phyloP scores from a whole-genome alignment of 2,888 invertebrate species.

The Encarsia formosa region DNA sequence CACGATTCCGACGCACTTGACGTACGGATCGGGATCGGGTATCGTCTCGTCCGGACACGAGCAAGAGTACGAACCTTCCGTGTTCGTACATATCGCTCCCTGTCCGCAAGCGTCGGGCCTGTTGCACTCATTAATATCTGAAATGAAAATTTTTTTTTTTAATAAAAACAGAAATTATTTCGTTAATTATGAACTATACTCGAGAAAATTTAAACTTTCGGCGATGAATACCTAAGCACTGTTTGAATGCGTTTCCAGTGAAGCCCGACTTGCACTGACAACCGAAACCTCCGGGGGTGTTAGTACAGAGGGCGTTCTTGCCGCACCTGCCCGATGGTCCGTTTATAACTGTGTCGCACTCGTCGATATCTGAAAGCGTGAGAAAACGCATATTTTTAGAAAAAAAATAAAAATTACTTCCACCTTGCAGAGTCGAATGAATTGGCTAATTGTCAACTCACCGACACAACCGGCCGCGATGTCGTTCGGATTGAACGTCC shows the following conservation, averaged over 20 bases:
- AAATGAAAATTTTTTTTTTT: conserved; percentile 12
- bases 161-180: not conserved
- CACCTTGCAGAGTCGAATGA: not conserved
- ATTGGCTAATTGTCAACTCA: conserved; percentile 38
- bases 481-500: conserved; percentile 87
- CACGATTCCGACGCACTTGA: conserved; percentile 77
- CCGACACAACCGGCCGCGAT: conserved; percentile 83
- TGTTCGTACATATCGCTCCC: conserved; percentile 77
- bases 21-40: conserved; percentile 78
- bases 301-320: conserved; percentile 75
- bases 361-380: conserved; percentile 70
- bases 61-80: conserved; percentile 73
- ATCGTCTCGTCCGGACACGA: conserved; percentile 77
- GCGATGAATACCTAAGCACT: conserved; percentile 68
- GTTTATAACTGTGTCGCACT: conserved; percentile 70
- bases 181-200: not conserved
- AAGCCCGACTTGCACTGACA: conserved; percentile 83
- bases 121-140: conserved; percentile 80
- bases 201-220: not conserved
- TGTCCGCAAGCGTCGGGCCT: conserved; percentile 69
- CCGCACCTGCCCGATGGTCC: conserved; percentile 82
- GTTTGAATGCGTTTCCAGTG: conserved; percentile 77
- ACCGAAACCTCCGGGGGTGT: conserved; percentile 72
- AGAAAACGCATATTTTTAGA: conserved; percentile 10
- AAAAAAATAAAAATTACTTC: not conserved